Evolutionary conservation across 1,140 invertebrate species (phyloP).

Genomic region (Melipona quadrifasciata): DNA sequence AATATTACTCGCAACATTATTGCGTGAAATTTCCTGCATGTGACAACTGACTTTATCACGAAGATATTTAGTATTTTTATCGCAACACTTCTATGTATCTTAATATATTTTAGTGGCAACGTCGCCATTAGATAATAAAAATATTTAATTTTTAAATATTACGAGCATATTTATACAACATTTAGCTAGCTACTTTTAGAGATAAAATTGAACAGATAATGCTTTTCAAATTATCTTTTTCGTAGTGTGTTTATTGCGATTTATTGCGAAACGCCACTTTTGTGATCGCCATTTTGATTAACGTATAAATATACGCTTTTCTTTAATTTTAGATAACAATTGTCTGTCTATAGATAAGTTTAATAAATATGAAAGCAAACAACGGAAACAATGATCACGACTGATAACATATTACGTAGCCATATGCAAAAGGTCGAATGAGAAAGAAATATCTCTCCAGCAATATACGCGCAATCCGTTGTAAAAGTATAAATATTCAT

Average conservation of each 20-base stretch:
- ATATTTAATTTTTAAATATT: background rate
- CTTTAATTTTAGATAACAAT: constrained; percentile 23
- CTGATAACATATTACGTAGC: constrained; percentile 21
- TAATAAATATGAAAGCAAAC: constrained; percentile 22
- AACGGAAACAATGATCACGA: constrained; percentile 28
- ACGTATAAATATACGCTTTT: background rate
- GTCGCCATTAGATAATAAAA: background rate
- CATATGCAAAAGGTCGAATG: background rate
- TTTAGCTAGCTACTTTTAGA: too few species aligned
- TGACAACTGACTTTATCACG: background rate
- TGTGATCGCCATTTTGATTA: constrained; percentile 11
- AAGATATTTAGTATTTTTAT: background rate
- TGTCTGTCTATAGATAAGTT: constrained; percentile 4
- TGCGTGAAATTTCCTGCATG: background rate
- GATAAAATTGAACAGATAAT: background rate
- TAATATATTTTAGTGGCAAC: too few species aligned
- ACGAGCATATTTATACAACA: background rate
- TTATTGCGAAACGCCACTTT: constrained; percentile 13
- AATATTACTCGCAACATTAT: background rate
- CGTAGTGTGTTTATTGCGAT: background rate
- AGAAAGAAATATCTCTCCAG: constrained; percentile 4
- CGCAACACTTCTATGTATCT: background rate
- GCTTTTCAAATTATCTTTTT: background rate
- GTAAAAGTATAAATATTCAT: background rate
- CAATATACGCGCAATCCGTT: too few species aligned